Evolutionary conservation across 2,113 vertebrate genomes (phyloP).

Genomic region (Lamprotornis superbus): DNA sequence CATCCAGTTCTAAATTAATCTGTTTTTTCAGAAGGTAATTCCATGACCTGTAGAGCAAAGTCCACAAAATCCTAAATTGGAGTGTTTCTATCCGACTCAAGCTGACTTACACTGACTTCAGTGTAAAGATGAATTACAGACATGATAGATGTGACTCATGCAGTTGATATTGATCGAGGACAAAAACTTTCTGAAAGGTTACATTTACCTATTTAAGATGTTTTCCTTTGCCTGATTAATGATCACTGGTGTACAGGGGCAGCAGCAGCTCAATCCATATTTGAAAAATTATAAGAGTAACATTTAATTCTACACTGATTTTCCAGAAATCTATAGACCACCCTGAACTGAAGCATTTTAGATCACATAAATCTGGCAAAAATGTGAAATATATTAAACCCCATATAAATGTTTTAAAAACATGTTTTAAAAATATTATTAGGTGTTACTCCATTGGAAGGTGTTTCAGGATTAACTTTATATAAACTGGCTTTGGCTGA

Average conservation of each 20-base stretch:
- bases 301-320: neutral
- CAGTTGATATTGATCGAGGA: neutral
- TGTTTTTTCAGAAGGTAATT: neutral
- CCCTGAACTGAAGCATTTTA: neutral
- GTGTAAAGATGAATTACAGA: neutral
- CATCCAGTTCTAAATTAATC: neutral
- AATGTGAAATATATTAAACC: neutral
- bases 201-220: neutral
- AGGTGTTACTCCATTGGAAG: neutral
- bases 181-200: neutral
- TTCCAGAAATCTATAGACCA: neutral
- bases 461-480: neutral
- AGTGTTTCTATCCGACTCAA: neutral
- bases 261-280: neutral
- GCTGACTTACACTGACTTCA: neutral
- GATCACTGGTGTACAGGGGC: neutral
- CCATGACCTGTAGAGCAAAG: neutral
- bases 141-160: neutral
- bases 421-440: neutral
- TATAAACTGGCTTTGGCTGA: neutral
- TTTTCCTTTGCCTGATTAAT: neutral
- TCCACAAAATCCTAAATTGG: neutral
- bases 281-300: neutral
- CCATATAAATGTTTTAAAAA: neutral
- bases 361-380: neutral